Conservation (phyloP, 2,797 vertebrate genomes). For the Numenius phaeopus region DNA sequence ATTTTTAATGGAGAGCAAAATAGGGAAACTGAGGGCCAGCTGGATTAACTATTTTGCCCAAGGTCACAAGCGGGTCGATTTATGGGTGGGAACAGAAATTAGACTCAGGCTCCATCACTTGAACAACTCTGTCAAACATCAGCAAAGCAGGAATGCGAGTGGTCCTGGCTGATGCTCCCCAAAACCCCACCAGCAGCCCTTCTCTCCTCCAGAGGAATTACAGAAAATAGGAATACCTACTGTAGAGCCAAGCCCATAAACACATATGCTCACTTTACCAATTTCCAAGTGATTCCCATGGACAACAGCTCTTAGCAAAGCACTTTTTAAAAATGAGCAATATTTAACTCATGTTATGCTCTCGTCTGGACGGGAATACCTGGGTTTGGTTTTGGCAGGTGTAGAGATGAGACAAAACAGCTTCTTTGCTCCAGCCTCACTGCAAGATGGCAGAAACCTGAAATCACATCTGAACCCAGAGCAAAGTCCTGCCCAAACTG, state of each 20-base stretch:
- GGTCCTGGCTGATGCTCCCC: not conserved
- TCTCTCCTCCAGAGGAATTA: not conserved
- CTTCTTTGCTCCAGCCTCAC: not conserved
- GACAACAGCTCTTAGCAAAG: not conserved
- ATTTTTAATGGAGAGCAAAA: constrained; percentile 31
- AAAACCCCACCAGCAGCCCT: not conserved
- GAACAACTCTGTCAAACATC: not conserved
- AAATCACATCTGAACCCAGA: not conserved
- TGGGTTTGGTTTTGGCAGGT: not conserved
- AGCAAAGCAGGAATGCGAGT: not conserved
- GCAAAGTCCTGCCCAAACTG: not conserved
- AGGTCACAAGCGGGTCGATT: constrained; percentile 38
- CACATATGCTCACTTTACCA: not conserved
- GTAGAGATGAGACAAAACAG: not conserved
- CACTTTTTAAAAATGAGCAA: not conserved
- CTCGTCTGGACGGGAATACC: not conserved
- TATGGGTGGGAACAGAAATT: constrained; percentile 19
- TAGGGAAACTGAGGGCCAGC: constrained; percentile 61
- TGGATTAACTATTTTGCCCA: constrained; percentile 48
- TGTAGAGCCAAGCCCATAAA: not conserved
- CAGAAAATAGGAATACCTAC: rapidly evolving
- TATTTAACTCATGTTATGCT: rapidly evolving
- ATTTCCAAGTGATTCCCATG: not conserved
- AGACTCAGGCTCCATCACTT: not conserved
- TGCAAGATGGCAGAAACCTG: not conserved